phyloP scores from a whole-genome alignment of 1,140 invertebrate genomes.

The Condylostylus longicornis region DNA sequence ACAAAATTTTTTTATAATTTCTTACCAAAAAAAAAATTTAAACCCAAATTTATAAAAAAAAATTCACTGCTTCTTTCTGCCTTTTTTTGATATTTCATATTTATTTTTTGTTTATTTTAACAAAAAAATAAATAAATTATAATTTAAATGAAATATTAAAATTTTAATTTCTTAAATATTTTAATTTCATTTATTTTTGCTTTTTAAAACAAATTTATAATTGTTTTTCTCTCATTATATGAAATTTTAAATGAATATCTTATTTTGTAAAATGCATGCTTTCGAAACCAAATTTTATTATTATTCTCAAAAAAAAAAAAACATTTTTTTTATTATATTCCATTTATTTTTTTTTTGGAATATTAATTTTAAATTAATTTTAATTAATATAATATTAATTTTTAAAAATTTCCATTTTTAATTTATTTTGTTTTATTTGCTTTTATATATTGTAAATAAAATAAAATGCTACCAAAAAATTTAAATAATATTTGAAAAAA shows the following conservation, averaged over 20 bases:
- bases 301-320: slow-evolving; percentile 2
- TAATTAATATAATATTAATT: neutral
- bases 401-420: neutral
- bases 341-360: neutral
- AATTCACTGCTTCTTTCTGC: slow-evolving; percentile 6
- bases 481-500: neutral
- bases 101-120: slow-evolving; percentile 6
- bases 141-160: neutral
- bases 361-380: neutral
- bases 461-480: neutral
- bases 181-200: neutral
- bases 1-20: too few species aligned
- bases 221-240: slow-evolving; percentile 6
- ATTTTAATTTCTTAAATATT: neutral
- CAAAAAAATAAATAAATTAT: neutral
- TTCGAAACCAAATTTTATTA: slow-evolving; percentile 4
- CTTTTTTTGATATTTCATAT: slow-evolving; percentile 5
- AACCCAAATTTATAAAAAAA: too few species aligned
- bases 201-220: slow-evolving; percentile 8
- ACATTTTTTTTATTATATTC: slow-evolving; percentile 1
- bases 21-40: too few species aligned
- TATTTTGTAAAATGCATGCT: too few species aligned
- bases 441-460: neutral
- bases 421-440: neutral
- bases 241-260: too few species aligned